Evolutionary conservation across 1,140 invertebrate species (phyloP).

Genomic region (Camponotus vicinus): DNA sequence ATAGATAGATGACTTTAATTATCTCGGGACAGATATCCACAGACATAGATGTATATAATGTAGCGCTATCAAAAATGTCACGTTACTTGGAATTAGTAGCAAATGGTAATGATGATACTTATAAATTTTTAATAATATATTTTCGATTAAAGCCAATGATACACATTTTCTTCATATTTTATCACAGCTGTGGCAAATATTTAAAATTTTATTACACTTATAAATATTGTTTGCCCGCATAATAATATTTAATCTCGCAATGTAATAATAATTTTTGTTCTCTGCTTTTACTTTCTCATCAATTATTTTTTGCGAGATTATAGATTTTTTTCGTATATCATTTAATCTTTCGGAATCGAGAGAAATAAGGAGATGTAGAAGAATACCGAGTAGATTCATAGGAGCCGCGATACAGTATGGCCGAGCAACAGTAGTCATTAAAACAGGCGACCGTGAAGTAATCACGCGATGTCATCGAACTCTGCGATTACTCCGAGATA

Average conservation of each 20-base stretch:
- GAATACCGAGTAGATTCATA: constrained; percentile 25
- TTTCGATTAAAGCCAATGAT: background rate
- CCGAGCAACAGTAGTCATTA: constrained; percentile 51
- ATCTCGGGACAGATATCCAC: constrained; percentile 34
- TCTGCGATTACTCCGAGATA: constrained; percentile 60
- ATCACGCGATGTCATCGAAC: constrained; percentile 64
- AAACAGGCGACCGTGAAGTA: constrained; percentile 63
- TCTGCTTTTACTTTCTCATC: background rate
- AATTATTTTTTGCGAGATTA: constrained; percentile 1
- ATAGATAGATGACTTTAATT: constrained; percentile 59
- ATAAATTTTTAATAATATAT: background rate
- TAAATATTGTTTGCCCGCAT: background rate
- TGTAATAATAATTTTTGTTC: background rate
- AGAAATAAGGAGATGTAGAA: background rate
- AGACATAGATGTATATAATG: constrained; percentile 1
- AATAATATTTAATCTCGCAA: background rate
- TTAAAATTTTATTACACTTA: background rate
- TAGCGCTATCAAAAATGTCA: background rate
- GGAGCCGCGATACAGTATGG: constrained; percentile 9
- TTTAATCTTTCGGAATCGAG: constrained; percentile 26
- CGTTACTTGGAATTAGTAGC: constrained; percentile 9
- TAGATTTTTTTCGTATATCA: background rate
- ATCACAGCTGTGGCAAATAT: background rate
- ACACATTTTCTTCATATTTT: background rate
- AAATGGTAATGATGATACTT: background rate